These are phyloP conservation scores for Drosophila pseudotakahashii DNA, from an alignment of 2,888 invertebrate species.

Conservation along the genomic window DNA sequence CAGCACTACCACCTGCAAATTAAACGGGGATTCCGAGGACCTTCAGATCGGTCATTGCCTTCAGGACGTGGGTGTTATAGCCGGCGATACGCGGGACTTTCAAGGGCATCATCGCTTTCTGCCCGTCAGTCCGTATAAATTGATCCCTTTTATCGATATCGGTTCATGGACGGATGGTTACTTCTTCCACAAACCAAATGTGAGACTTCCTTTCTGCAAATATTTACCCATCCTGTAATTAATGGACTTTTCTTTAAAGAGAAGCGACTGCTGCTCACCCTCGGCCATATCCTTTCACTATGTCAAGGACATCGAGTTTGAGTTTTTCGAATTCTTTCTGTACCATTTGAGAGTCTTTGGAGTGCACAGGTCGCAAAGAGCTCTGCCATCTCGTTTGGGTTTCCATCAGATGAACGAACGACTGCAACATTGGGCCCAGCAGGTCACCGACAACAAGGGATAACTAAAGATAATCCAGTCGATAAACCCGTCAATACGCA, in stretches of 20 bases:
- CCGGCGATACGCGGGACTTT: slow-evolving; percentile 95
- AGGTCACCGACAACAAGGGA: slow-evolving; percentile 5
- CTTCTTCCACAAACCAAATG: slow-evolving; percentile 17
- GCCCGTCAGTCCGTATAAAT: slow-evolving; percentile 90
- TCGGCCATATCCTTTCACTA: slow-evolving; percentile 98
- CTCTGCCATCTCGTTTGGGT: slow-evolving; percentile 45
- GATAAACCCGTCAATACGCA: background rate
- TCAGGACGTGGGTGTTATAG: slow-evolving; percentile 92
- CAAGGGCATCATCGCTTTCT: slow-evolving; percentile 95
- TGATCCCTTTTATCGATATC: slow-evolving; percentile 87
- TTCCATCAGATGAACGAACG: slow-evolving; percentile 54
- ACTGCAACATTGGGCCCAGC: slow-evolving; percentile 2
- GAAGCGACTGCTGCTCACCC: slow-evolving; percentile 94
- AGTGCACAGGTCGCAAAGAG: background rate
- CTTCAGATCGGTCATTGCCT: slow-evolving; percentile 88
- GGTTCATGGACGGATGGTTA: background rate
- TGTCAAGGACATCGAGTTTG: slow-evolving; percentile 95
- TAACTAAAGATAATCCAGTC: background rate
- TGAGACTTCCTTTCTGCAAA: background rate
- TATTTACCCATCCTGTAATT: background rate
- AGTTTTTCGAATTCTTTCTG: slow-evolving; percentile 95
- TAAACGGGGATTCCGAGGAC: slow-evolving; percentile 84
- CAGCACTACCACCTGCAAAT: slow-evolving; percentile 85
- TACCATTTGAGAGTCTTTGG: slow-evolving; percentile 85
- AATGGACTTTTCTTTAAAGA: slow-evolving; percentile 12